phyloP scores from a whole-genome alignment of 2,113 vertebrate genomes.

The Clarias macrocephalus region DNA sequence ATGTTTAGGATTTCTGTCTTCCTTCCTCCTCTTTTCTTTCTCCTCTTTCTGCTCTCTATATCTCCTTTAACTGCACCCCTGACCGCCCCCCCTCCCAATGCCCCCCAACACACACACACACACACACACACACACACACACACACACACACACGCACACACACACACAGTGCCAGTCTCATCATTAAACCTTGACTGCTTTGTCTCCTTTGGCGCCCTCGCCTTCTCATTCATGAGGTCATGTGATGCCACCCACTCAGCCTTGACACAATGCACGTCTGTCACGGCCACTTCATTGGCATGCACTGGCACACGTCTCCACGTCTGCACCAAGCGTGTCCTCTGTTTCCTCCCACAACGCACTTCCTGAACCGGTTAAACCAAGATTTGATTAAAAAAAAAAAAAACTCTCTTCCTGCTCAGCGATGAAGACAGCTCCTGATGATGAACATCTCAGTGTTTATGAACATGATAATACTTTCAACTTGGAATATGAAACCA shows the following conservation, averaged over 20 bases:
- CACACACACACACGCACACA: constrained; percentile 47
- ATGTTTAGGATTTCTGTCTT: background rate
- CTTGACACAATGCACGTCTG: constrained; percentile 73
- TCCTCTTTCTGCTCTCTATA: background rate
- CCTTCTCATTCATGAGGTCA: constrained; percentile 69
- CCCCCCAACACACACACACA: constrained; percentile 57
- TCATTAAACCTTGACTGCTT: constrained; percentile 72
- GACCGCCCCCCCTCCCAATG: background rate
- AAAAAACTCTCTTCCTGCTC: background rate
- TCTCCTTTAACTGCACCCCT: background rate
- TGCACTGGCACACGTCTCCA: constrained; percentile 67
- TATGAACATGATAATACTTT: background rate
- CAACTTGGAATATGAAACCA: too few relatives aligned
- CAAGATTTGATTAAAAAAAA: too few relatives aligned
- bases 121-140: constrained; percentile 63
- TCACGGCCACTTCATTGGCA: constrained; percentile 75
- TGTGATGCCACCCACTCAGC: constrained; percentile 67
- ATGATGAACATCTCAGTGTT: background rate
- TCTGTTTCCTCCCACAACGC: constrained; percentile 57
- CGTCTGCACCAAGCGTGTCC: constrained; percentile 36
- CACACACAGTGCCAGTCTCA: constrained; percentile 66
- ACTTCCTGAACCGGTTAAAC: constrained; percentile 23
- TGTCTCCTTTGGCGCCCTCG: constrained; percentile 60
- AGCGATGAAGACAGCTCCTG: background rate
- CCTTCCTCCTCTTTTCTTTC: background rate